Percentiles rank a stretch among this genome's conserved stretches.
Conservation (phyloP, 2,797 vertebrate species). For the Lagodon rhomboides region DNA sequence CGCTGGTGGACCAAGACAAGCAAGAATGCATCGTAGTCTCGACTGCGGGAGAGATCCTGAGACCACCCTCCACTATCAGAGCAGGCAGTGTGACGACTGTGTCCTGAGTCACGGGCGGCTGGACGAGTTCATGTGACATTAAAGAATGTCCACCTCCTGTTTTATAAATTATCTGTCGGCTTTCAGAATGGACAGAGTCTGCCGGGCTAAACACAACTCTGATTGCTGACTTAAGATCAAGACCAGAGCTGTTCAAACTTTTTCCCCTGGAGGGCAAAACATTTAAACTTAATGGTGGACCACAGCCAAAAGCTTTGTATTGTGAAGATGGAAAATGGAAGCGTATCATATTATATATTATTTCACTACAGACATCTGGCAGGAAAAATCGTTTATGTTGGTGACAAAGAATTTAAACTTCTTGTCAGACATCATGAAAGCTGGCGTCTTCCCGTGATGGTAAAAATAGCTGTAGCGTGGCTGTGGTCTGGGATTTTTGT, state of each 20-base stretch:
- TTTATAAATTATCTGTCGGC: not conserved
- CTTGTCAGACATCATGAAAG: not conserved
- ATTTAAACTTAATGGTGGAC: too few species aligned
- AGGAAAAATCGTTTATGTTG: not conserved
- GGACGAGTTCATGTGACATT: constrained; percentile 14
- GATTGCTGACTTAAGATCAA: not conserved
- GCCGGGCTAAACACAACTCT: not conserved
- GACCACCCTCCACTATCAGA: constrained; percentile 38
- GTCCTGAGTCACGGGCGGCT: constrained; percentile 41
- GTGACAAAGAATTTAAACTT: not conserved
- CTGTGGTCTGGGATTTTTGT: too few species aligned
- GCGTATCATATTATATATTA: too few species aligned
- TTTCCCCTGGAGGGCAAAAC: too few species aligned
- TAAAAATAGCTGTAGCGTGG: not conserved
- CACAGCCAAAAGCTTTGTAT: too few species aligned
- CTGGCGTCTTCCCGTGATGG: not conserved
- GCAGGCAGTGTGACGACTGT: constrained; percentile 26
- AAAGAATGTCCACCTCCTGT: constrained; percentile 1
- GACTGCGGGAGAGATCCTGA: constrained; percentile 51
- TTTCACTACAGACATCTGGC: too few species aligned
- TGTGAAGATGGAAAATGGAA: too few species aligned
- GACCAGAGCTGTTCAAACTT: too few species aligned
- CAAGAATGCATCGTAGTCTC: constrained; percentile 70
- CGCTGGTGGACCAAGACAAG: constrained; percentile 63
- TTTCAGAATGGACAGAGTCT: not conserved